These are phyloP conservation scores for Melitaea cinxia DNA, from an alignment of 1,140 invertebrate species.

Conservation along the genomic window DNA sequence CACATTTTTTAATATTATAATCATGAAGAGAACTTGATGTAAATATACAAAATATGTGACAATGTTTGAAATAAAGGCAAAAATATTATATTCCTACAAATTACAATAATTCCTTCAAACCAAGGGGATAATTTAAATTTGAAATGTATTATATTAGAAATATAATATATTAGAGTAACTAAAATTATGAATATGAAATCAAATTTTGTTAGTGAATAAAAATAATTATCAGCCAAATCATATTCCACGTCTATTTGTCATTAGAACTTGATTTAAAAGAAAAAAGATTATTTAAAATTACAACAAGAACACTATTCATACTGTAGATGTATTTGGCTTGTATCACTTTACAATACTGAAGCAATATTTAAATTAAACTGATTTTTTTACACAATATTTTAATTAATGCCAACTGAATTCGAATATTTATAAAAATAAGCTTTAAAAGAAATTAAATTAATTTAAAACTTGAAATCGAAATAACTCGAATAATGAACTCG, in stretches of 20 bases:
- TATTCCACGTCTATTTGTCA: neutral
- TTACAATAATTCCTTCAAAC: too few relatives aligned
- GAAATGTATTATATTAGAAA: too few relatives aligned
- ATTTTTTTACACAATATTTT: neutral
- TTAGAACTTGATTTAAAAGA: neutral
- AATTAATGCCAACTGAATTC: too few relatives aligned
- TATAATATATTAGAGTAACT: too few relatives aligned
- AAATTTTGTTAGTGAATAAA: too few relatives aligned
- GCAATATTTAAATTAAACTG: neutral
- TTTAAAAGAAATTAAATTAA: too few relatives aligned
- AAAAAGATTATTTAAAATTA: neutral
- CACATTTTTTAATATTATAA: neutral
- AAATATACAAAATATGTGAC: neutral
- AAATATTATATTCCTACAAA: neutral
- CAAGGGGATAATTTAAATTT: too few relatives aligned
- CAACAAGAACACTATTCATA: neutral
- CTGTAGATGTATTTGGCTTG: neutral
- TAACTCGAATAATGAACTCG: too few relatives aligned
- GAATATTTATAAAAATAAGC: too few relatives aligned
- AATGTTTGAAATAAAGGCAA: neutral
- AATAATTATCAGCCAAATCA: too few relatives aligned
- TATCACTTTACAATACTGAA: neutral
- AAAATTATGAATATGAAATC: too few relatives aligned
- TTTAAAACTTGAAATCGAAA: too few relatives aligned
- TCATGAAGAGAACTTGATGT: neutral